Base-by-base conservation (phyloP, 1,140 invertebrate genomes). In the Euura saliciscinereae region DNA sequence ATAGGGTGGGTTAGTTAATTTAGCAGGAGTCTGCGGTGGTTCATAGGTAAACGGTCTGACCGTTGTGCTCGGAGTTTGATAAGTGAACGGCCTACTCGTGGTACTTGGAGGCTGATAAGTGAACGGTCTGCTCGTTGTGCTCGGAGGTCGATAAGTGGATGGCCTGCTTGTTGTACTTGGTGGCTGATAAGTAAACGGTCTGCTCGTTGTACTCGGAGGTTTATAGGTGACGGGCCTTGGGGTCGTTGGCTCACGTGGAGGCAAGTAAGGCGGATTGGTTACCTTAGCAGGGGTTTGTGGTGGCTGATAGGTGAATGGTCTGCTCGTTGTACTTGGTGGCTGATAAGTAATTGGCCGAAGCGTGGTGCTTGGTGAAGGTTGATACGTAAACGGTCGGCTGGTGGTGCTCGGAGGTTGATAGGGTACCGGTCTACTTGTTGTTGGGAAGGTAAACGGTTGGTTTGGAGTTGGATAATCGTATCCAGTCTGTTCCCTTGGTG, bases 51-150 rank as follows among this genome's bases (percentile, higher is more conserved):
- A 51, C 11, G 46, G 46, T 11, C 13, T 13, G 0, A n/a, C n/a
- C n/a, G 66, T n/a, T 66, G 73, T 71, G 44, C 71, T 59, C 8
- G 45, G 74, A 10, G 74, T 71, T 4, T 74, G 76, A 45, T 74
- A 71, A 0, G 71, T 8, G 45, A 69, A 77, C 4, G 71, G 65
- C 46, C 70, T 65, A 8, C 73, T 68, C 2, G 71, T 10, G 7
- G 69, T 67, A 2, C 66, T 71, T 71, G 72, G 11, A 45, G 66
- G 44, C 7, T 65, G 71, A 42, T 59, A 71, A 10, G 45, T 7
- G 4, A 69, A 71, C 0, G 75, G 73, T 6, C 72, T 71, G 4
- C 42, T 70, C 1, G 73, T 74, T 59, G 68, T 67, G 0, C 68
- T 66, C 11, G 67, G 64, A n/a, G 71, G 10, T 59, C 13, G 51